Conservation (phyloP, 2,888 invertebrate genomes). For the Brachyptera risi region DNA sequence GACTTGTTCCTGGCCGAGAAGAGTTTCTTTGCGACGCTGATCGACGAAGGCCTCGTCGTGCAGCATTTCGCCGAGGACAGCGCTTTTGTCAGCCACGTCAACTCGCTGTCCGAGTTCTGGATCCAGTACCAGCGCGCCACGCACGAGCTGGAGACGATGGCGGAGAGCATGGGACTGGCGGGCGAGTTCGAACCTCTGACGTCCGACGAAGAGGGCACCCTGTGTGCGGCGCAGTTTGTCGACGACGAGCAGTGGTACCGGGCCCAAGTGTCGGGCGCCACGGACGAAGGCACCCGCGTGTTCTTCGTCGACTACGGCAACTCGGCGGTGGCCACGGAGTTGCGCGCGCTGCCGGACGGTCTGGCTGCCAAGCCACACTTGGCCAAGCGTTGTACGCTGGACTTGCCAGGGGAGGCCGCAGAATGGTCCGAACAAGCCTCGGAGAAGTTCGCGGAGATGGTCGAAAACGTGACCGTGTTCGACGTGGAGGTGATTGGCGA, state of each 20-base stretch:
- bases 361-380: conserved; percentile 54
- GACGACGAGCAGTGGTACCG: conserved; percentile 65
- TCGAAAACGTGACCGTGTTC: conserved; percentile 66
- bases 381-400: conserved; percentile 59
- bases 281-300: conserved; percentile 54
- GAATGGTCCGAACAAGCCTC: conserved; percentile 63
- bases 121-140: conserved; percentile 63
- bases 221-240: conserved; percentile 62
- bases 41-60: conserved; percentile 38
- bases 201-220: conserved; percentile 48
- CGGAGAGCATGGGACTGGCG: conserved; percentile 53
- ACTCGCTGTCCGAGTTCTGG: conserved; percentile 69
- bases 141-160: conserved; percentile 57
- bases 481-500: conserved; percentile 62
- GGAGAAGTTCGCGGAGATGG: conserved; percentile 61
- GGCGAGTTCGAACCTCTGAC: conserved; percentile 51
- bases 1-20: conserved; percentile 44
- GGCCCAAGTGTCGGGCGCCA: conserved; percentile 56
- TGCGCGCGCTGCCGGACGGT: conserved; percentile 58
- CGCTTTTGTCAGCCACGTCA: conserved; percentile 63
- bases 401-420: conserved; percentile 53
- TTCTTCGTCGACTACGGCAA: conserved; percentile 69
- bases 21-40: conserved; percentile 39
- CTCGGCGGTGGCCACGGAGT: conserved; percentile 56
- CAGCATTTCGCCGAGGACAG: conserved; percentile 35